phyloP scores from a whole-genome alignment of 2,113 vertebrate genomes.

The Emberiza fucata region DNA sequence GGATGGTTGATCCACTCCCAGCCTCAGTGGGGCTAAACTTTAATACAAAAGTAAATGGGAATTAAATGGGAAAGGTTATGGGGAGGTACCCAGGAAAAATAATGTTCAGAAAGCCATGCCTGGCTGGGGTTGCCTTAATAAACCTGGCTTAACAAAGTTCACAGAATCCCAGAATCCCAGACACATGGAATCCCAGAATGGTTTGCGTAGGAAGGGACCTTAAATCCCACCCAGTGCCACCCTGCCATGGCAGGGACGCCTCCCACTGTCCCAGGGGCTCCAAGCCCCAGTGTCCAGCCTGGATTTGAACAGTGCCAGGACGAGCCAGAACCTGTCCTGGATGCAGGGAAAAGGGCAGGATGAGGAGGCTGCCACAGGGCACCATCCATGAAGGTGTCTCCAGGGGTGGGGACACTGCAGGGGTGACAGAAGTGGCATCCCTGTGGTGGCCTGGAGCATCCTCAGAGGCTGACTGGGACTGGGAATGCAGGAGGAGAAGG shows the following conservation, averaged over 20 bases:
- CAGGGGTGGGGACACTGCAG: background rate
- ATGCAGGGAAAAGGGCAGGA: background rate
- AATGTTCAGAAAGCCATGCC: background rate
- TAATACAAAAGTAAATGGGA: background rate
- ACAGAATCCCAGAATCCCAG: background rate
- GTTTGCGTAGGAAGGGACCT: background rate
- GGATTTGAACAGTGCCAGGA: background rate
- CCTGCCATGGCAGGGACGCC: background rate
- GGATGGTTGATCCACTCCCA: background rate
- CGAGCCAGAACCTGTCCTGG: background rate
- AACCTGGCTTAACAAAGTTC: background rate
- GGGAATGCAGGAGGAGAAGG: background rate
- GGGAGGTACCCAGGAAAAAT: background rate
- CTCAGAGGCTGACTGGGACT: background rate
- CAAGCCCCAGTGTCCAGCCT: background rate
- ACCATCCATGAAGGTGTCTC: fast-evolving
- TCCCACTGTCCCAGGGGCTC: background rate
- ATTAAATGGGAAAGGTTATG: background rate
- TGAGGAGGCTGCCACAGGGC: background rate
- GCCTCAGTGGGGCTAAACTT: background rate
- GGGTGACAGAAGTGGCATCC: background rate
- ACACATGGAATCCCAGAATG: background rate
- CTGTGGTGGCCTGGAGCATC: background rate
- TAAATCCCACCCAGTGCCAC: background rate
- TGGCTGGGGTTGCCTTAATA: no score